Evolutionary conservation across 2,888 invertebrate species (phyloP).

Genomic region (Epicampocera succincta): DNA sequence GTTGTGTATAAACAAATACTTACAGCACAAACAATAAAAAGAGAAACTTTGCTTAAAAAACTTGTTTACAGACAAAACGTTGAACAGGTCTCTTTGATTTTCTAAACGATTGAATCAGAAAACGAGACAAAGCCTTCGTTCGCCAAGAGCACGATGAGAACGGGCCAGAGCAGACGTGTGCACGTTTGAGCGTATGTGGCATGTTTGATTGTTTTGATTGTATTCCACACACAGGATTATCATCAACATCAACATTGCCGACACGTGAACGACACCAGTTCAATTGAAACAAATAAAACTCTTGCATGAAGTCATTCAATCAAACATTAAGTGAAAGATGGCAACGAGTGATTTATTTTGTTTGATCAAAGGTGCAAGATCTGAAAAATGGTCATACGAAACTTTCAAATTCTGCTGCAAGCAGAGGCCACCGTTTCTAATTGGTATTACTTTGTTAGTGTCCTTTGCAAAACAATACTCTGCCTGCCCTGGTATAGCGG

Average conservation of each 20-base stretch:
- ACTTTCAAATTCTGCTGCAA: conserved; percentile 5
- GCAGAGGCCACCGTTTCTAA: too few relatives aligned
- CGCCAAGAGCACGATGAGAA: background rate
- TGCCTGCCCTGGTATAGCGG: too few relatives aligned
- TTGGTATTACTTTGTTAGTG: too few relatives aligned
- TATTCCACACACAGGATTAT: conserved; percentile 58
- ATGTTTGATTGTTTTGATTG: conserved; percentile 64
- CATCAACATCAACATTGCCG: conserved; percentile 59
- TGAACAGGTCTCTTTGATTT: conserved; percentile 68
- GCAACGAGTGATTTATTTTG: conserved; percentile 58
- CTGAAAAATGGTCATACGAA: conserved; percentile 63
- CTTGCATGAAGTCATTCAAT: conserved; percentile 38
- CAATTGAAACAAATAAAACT: conserved; percentile 31
- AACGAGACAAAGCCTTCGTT: background rate
- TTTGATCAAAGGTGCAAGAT: conserved; percentile 69
- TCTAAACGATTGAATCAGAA: conserved; percentile 54
- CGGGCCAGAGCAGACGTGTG: conserved; percentile 30
- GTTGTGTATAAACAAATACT: conserved; percentile 62
- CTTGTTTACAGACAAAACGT: conserved; percentile 31
- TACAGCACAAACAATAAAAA: conserved; percentile 53
- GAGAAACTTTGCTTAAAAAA: conserved; percentile 36
- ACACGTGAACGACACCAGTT: conserved; percentile 60
- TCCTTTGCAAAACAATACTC: too few relatives aligned
- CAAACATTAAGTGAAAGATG: conserved; percentile 29
- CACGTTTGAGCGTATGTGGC: conserved; percentile 48